Base-by-base conservation (phyloP, 2,888 invertebrate species). In the Rhabditoides inermis region DNA sequence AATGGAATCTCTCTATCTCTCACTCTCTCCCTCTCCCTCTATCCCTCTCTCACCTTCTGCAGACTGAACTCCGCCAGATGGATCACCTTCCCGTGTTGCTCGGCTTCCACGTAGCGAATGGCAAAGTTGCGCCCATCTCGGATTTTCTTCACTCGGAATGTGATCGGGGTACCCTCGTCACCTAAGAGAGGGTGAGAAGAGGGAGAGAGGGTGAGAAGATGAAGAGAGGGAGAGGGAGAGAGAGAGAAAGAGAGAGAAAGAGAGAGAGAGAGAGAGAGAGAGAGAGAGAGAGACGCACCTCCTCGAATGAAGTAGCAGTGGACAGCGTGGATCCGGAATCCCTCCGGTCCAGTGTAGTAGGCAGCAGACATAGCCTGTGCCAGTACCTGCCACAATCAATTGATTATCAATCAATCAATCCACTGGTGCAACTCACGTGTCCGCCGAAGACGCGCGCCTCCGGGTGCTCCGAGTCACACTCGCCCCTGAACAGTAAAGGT, bases 301-400 rank as follows among this genome's bases (percentile, higher is more conserved):
- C 63, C 63, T 36, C 66, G 40, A 42, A 70, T 65, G 46, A 70
- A 70, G 49, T 70, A 70, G 28, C 67, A 68, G 42, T 70, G 70
- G 3, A 70, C 53, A 4, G 65, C 62, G 51, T 70, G 68, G 39
- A 70, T 60, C 41, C 60, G 64, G 48, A 67, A 70, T 10, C 65
- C 68, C 27, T 58, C 59, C 10, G 68, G 65, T n/a, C 64, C 63
- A 0, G 70, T 68, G 30, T 58, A 61, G 39, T 68, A 66, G 27
- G 70, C 70, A 1, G 66, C 66, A 4, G 62, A 61, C 58, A 65
- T 61, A 18, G 68, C 68, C 49, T 70, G 67, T 27, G 65, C 63
- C 30, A 60, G 42, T 0, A 60, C 39, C 6, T 15, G 10, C 6
- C 18, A 39, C 15, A 39, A 39, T 32, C 10, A 10, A 10, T 32